Evolutionary conservation across 2,113 vertebrate genomes (phyloP).

Genomic region (Phyllostomus hastatus): DNA sequence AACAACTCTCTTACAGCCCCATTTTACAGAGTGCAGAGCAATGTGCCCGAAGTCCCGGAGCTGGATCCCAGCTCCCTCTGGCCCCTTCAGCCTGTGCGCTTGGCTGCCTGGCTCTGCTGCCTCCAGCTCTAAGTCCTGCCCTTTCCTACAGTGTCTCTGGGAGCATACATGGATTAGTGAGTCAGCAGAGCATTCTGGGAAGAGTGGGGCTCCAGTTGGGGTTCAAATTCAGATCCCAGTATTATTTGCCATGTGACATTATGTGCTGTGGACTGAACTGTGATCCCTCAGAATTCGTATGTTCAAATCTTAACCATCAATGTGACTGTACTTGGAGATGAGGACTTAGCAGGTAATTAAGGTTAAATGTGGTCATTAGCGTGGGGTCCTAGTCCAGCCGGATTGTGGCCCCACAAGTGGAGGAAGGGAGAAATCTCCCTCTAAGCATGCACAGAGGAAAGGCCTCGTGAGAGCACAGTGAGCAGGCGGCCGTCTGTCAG

Average conservation of each 20-base stretch:
- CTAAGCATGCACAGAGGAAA: no score
- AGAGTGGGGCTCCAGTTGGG: background rate
- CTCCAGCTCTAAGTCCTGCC: background rate
- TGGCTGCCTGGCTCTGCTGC: no score
- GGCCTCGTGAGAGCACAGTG: background rate
- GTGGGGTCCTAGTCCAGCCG: background rate
- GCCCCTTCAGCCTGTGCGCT: background rate
- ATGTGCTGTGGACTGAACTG: background rate
- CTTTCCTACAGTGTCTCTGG: background rate
- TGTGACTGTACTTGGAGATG: background rate
- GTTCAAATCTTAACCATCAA: background rate
- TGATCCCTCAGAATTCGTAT: background rate
- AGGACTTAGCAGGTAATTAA: background rate
- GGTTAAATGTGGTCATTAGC: background rate
- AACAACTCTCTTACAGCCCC: background rate
- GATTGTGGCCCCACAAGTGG: no score
- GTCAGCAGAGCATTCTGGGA: background rate
- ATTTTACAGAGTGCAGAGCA: accelerated
- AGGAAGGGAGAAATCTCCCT: background rate
- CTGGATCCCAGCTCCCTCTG: background rate
- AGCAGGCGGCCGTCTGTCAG: background rate
- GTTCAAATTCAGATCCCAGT: background rate
- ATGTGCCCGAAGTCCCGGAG: background rate
- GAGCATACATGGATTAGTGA: background rate
- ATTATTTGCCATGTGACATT: background rate